Percentiles rank a stretch among this genome's conserved stretches.
These are phyloP conservation scores for Isurus oxyrinchus DNA, from an alignment of 2,113 vertebrate species.

Conservation along the genomic window DNA sequence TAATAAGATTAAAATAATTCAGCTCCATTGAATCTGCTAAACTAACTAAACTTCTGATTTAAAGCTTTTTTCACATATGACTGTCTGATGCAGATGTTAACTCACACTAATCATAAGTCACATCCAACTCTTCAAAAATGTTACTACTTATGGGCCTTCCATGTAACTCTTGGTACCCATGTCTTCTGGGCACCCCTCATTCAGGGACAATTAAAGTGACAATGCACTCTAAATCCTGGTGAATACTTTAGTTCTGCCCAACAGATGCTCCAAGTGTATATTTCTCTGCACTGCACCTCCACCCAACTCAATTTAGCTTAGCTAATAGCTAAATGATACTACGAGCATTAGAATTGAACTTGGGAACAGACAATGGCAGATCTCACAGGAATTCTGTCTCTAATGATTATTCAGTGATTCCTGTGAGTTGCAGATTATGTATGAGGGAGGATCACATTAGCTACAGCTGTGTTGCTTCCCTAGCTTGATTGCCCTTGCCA, in stretches of 20 bases:
- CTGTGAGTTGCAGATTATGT: no score
- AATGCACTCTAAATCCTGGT: not conserved
- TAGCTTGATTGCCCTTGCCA: no score
- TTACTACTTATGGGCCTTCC: not conserved
- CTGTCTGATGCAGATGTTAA: not conserved
- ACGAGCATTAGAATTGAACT: no score
- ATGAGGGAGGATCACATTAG: no score
- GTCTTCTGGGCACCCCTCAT: not conserved
- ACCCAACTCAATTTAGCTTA: no score
- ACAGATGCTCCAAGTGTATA: not conserved
- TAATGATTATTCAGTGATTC: no score
- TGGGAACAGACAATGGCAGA: no score
- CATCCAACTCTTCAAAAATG: not conserved
- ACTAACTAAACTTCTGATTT: not conserved
- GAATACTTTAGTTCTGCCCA: not conserved
- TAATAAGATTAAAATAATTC: not conserved
- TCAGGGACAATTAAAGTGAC: not conserved
- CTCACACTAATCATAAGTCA: not conserved
- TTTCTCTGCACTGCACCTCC: no score
- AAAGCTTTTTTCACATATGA: not conserved
- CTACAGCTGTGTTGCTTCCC: no score
- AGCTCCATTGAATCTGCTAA: not conserved
- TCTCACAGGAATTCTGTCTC: no score
- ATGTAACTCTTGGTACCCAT: not conserved
- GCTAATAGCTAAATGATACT: no score